A percentile compares a stretch with the other conserved stretches of the same genome.
These are phyloP conservation scores for Anguilla megastoma DNA, from an alignment of 2,797 vertebrate genomes.

Conservation along the genomic window DNA sequence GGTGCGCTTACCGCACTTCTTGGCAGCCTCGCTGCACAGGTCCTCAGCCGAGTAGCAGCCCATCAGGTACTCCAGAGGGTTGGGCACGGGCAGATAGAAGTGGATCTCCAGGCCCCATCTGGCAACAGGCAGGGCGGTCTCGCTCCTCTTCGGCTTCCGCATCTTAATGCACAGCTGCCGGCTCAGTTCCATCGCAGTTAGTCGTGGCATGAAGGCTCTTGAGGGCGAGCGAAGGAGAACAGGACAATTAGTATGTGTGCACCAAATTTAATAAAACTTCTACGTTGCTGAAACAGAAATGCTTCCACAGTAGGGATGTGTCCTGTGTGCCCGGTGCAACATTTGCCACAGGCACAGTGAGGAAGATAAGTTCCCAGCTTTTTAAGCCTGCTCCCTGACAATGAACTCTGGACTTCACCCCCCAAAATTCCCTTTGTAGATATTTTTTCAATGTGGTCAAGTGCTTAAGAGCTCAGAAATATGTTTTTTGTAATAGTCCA, in stretches of 20 bases:
- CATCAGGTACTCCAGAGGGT: constrained; percentile 60
- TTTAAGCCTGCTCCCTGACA: background rate
- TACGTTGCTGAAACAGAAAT: background rate
- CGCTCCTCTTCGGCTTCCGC: constrained; percentile 70
- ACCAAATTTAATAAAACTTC: background rate
- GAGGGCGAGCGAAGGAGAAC: background rate
- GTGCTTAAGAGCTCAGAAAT: background rate
- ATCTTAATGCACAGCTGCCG: constrained; percentile 84
- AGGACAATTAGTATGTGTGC: background rate
- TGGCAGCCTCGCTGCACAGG: constrained; percentile 76
- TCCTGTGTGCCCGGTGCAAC: background rate
- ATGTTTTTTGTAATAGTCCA: background rate
- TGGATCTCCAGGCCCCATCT: constrained; percentile 73
- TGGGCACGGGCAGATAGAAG: constrained; percentile 74
- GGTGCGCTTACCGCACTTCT: constrained; percentile 69
- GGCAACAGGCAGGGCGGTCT: constrained; percentile 57
- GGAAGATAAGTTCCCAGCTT: background rate
- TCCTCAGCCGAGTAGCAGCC: constrained; percentile 76
- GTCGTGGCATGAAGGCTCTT: constrained; percentile 75
- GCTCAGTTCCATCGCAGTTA: constrained; percentile 66
- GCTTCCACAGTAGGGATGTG: background rate
- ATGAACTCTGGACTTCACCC: background rate
- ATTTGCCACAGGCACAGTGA: background rate
- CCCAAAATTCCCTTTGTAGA: background rate
- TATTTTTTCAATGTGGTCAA: background rate